phyloP scores from a whole-genome alignment of 2,888 invertebrate species.

The Mycalesis mineus region DNA sequence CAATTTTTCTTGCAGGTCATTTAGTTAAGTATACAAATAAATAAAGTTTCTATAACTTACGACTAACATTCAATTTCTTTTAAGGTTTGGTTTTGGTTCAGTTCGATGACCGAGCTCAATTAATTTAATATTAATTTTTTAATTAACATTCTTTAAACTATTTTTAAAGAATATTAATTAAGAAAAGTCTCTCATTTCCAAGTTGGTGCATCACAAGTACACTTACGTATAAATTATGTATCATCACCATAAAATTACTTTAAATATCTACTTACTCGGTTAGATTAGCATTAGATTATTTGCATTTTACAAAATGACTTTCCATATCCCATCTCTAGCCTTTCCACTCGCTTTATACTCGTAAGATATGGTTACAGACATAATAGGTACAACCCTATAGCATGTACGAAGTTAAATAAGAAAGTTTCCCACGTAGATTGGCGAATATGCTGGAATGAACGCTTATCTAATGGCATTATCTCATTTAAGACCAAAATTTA shows the following conservation, averaged over 20 bases:
- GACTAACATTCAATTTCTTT: no score
- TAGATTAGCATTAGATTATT: constrained; percentile 6
- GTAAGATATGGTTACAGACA: neutral
- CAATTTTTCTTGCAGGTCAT: no score
- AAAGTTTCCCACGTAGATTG: constrained; percentile 35
- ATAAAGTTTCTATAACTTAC: no score
- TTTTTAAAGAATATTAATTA: no score
- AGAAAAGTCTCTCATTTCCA: no score
- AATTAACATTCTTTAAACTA: no score
- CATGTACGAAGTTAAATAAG: constrained; percentile 14
- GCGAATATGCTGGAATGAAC: constrained; percentile 28
- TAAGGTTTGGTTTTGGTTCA: no score
- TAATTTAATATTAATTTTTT: no score
- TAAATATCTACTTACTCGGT: neutral
- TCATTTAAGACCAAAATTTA: constrained; percentile 21
- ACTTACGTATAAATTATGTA: neutral
- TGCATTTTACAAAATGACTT: constrained; percentile 9
- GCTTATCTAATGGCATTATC: constrained; percentile 28
- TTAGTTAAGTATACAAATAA: no score
- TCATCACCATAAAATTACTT: neutral
- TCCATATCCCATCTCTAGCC: neutral
- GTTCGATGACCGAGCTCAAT: no score
- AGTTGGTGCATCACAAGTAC: no score
- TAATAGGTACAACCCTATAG: constrained; percentile 8
- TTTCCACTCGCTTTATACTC: neutral